Conservation (phyloP, 2,113 vertebrate species). For the Athene cunicularia region DNA sequence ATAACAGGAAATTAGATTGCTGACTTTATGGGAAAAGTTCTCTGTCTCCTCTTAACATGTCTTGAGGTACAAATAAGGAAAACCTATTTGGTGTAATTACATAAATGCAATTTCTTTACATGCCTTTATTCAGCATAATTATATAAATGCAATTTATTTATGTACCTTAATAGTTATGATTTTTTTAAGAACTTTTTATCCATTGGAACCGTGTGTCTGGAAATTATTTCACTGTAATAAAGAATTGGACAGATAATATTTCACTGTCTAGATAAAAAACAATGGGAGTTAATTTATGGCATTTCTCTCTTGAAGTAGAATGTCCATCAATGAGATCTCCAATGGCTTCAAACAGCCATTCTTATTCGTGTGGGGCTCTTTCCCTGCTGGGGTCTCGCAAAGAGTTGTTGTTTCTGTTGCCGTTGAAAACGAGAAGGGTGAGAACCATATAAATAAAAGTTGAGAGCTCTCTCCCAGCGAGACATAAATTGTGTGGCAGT, state of each 20-base stretch:
- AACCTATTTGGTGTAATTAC: not conserved
- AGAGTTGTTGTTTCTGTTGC: not conserved
- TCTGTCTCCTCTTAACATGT: not conserved
- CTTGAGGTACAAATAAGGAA: not conserved
- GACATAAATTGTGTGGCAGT: not conserved
- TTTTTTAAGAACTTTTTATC: not conserved
- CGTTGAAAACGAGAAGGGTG: not conserved
- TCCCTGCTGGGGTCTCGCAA: not conserved
- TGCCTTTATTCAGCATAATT: not conserved
- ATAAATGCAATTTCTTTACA: not conserved
- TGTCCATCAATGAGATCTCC: not conserved
- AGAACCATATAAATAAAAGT: not conserved
- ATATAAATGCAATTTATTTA: not conserved
- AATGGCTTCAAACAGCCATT: not conserved
- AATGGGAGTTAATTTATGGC: constrained; percentile 25
- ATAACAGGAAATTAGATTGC: not conserved
- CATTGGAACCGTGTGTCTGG: not conserved
- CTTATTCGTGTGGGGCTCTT: constrained; percentile 4
- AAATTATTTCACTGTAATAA: constrained; percentile 19
- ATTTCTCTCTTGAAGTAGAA: not conserved
- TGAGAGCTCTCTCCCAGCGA: not conserved
- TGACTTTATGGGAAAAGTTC: not conserved
- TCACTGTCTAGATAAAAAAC: constrained; percentile 34
- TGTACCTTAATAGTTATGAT: not conserved
- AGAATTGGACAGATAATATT: constrained; percentile 1